phyloP scores from a whole-genome alignment of 2,888 invertebrate genomes.

The Scrobipalpa atriplicella region DNA sequence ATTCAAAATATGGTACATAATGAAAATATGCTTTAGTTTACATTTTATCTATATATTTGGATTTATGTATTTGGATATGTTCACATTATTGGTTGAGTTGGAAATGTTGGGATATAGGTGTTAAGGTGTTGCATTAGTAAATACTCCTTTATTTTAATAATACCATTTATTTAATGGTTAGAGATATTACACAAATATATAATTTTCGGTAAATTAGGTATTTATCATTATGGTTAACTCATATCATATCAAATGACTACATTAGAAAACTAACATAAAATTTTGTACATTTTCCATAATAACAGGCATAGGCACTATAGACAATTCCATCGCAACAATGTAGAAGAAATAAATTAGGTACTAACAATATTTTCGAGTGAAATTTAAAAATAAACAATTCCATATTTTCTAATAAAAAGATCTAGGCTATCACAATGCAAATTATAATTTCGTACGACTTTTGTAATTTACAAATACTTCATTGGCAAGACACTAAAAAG shows the following conservation, averaged over 20 bases:
- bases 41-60: no score
- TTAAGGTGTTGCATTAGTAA: neutral
- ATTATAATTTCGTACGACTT: constrained; percentile 64
- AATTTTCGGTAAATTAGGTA: constrained; percentile 62
- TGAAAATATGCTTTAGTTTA: no score
- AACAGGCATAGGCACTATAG: constrained; percentile 42
- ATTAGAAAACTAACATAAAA: constrained; percentile 53
- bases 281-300: constrained; percentile 73
- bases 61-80: no score
- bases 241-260: constrained; percentile 68
- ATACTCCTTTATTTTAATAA: constrained; percentile 23
- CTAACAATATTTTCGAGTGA: constrained; percentile 57
- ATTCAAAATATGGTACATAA: no score
- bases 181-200: constrained; percentile 72
- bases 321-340: constrained; percentile 31
- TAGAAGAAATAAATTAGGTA: constrained; percentile 59
- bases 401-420: constrained; percentile 66
- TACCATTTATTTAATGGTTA: constrained; percentile 75
- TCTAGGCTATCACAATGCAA: constrained; percentile 77
- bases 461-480: constrained; percentile 71
- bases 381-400: constrained; percentile 52
- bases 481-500: constrained; percentile 78
- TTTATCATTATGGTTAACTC: constrained; percentile 70
- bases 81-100: no score
- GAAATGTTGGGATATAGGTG: neutral